Base-by-base conservation (phyloP, 2,797 vertebrate species). In the Halcyon smyrnensis region DNA sequence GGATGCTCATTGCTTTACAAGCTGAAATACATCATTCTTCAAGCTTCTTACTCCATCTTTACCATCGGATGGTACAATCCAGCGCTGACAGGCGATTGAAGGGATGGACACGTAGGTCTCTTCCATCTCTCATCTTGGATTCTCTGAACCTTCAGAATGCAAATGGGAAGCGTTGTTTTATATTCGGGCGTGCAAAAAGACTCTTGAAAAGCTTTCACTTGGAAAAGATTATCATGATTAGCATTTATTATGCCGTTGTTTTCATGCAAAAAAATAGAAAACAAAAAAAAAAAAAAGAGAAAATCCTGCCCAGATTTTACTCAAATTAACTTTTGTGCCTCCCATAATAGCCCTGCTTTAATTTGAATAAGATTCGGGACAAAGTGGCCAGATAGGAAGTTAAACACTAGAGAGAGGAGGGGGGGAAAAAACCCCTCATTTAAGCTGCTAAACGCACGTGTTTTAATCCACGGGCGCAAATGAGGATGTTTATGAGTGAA, bases 401-500 rank as follows among this genome's bases (percentile, higher is more conserved):
- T 92, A 64, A 77, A 62, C 59, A 32, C 53, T 51, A 11, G 4
- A 32, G n/a, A 70, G 43, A 48, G 54, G 36, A 50, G 57, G 36
- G 71, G 84, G 50, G 57, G 32, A 1, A 6, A 9, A 28, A 28
- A 28, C 48, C n/a, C 62, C 69, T 30, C 7, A 81, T 81, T 39
- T 27, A 62, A 76, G 60, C 76, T 65, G 69, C 32, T 91, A 69
- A 85, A 78, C 45, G 39, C 32, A 4, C 20, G 24, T 63, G 36
- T 77, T 59, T 41, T 84, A 30, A 46, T 78, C 62, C 11, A 14
- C 16, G 37, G 78, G 67, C 48, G 48, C 84, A 91, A 85, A 93
- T 74, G 73, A 85, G 80, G 85, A 54, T 89, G 74, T 95, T 95
- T 96, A 88, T 90, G 56, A 89, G 92, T 32, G 19, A 95, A 91